These are phyloP conservation scores for Tretioscincus oriximinensis DNA, from an alignment of 2,113 vertebrate genomes.

Conservation along the genomic window DNA sequence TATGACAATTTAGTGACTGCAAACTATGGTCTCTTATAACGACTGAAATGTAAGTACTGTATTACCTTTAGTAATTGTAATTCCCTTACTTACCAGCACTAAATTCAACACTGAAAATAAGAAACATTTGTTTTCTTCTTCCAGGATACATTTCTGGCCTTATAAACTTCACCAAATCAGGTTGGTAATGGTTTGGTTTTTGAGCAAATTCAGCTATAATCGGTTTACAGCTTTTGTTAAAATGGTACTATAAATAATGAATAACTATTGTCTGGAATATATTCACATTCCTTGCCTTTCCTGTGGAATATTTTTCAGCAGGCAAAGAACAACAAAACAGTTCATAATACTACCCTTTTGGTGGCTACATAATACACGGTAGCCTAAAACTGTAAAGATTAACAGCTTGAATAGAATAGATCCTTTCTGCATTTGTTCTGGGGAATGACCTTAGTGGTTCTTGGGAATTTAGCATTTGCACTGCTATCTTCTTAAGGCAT, in stretches of 20 bases:
- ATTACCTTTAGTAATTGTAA: slow-evolving; percentile 55
- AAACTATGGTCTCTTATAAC: slow-evolving; percentile 51
- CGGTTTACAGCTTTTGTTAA: slow-evolving; percentile 47
- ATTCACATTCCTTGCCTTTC: slow-evolving; percentile 42
- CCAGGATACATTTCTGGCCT: slow-evolving; percentile 35
- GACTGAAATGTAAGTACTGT: slow-evolving; percentile 20
- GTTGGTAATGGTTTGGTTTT: slow-evolving; percentile 33
- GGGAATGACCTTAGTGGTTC: no score
- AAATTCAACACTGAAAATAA: slow-evolving; percentile 45
- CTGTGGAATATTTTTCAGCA: slow-evolving; percentile 45
- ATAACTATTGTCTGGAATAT: slow-evolving; percentile 46
- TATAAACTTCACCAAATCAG: slow-evolving; percentile 38
- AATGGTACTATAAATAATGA: slow-evolving; percentile 39
- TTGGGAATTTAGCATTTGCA: no score
- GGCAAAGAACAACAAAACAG: slow-evolving; percentile 16
- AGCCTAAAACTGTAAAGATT: not conserved
- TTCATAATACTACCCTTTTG: slow-evolving; percentile 4
- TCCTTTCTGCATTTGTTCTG: not conserved
- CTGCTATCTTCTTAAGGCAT: no score
- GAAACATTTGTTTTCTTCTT: slow-evolving; percentile 41
- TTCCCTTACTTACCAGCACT: slow-evolving; percentile 57
- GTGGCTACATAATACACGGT: not conserved
- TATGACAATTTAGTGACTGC: slow-evolving; percentile 45
- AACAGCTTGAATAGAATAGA: slow-evolving; percentile 21
- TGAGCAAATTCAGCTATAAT: slow-evolving; percentile 41